Conservation (phyloP, 2,888 invertebrate genomes). For the Esperia sulphurella region DNA sequence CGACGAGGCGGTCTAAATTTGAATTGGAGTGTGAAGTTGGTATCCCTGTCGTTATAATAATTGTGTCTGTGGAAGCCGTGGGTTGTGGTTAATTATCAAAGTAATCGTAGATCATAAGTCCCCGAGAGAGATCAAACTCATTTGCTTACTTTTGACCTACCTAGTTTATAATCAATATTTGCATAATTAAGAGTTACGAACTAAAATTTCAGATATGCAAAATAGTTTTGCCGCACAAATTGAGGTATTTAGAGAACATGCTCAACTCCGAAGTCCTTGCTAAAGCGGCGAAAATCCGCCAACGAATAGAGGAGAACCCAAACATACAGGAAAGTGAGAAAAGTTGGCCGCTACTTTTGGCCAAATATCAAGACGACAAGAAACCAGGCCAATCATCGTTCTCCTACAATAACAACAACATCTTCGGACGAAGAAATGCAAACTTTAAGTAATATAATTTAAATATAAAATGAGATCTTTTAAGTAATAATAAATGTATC, state of each 20-base stretch:
- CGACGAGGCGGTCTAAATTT: too few relatives aligned
- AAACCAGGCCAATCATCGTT: slow-evolving; percentile 24
- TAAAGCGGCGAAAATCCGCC: slow-evolving; percentile 62
- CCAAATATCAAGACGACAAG: slow-evolving; percentile 50
- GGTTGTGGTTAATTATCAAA: too few relatives aligned
- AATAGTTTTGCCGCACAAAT: slow-evolving; percentile 64
- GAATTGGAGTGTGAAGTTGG: too few relatives aligned
- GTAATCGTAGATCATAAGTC: too few relatives aligned
- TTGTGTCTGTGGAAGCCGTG: too few relatives aligned
- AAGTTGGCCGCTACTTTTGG: slow-evolving; percentile 58
- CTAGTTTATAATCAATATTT: too few relatives aligned
- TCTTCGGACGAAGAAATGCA: slow-evolving; percentile 4
- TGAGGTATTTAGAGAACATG: slow-evolving; percentile 69
- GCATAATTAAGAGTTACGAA: neutral
- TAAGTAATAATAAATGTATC: neutral
- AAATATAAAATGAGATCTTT: neutral
- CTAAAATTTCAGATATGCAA: slow-evolving; percentile 49
- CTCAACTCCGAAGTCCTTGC: slow-evolving; percentile 64
- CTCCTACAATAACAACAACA: slow-evolving; percentile 16
- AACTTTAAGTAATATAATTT: neutral
- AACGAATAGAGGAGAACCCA: slow-evolving; percentile 57
- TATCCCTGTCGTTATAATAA: too few relatives aligned
- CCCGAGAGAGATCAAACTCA: too few relatives aligned
- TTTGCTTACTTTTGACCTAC: too few relatives aligned
- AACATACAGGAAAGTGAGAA: slow-evolving; percentile 53